These are phyloP conservation scores for Shargacucullia verbasci DNA, from an alignment of 2,888 invertebrate species.

Conservation along the genomic window DNA sequence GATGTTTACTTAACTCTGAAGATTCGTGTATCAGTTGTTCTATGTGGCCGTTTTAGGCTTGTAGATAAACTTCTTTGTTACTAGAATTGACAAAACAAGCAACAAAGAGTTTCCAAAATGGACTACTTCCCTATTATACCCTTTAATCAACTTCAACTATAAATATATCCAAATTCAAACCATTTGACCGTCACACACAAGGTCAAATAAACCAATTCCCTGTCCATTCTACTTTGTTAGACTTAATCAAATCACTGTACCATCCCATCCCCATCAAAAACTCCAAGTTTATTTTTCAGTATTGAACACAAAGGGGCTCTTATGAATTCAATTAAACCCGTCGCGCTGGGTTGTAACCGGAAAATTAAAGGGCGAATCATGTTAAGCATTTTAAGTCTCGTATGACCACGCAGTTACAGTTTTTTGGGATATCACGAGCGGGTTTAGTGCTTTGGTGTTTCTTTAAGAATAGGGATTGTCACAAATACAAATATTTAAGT, in stretches of 20 bases:
- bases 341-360: constrained; percentile 13
- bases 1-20: too few relatives aligned
- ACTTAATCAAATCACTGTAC: constrained; percentile 32
- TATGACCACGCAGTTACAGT: not conserved
- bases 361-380: constrained; percentile 23
- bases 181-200: not conserved
- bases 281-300: constrained; percentile 26
- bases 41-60: too few relatives aligned
- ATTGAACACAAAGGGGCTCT: constrained; percentile 36
- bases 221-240: constrained; percentile 11
- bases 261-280: constrained; percentile 9
- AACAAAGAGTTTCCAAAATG: too few relatives aligned
- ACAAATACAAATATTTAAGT: too few relatives aligned
- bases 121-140: too few relatives aligned
- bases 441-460: too few relatives aligned
- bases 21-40: too few relatives aligned
- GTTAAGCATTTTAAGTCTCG: constrained; percentile 12
- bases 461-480: too few relatives aligned
- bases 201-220: not conserved
- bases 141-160: too few relatives aligned
- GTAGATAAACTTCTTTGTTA: too few relatives aligned
- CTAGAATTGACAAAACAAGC: too few relatives aligned
- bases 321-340: constrained; percentile 42
- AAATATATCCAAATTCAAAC: not conserved
- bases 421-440: not conserved